Base-by-base conservation (phyloP, 2,113 vertebrate genomes). In the Hippocampus barbouri region DNA sequence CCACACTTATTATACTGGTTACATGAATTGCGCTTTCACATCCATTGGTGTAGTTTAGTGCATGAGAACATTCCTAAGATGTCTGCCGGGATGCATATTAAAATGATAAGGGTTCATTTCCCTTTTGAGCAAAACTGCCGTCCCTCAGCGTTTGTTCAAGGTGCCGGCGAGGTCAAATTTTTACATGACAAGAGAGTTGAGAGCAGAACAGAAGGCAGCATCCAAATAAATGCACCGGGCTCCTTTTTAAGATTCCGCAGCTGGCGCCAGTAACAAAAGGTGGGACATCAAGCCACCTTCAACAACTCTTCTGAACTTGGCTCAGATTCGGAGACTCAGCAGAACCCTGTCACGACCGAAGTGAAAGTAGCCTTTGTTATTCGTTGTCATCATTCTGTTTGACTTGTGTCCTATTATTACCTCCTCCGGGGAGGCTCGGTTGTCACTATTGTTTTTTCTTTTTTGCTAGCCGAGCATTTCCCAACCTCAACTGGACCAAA, bases 271-370 rank as follows among this genome's bases (percentile, higher is more conserved):
- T 51, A 69, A 61, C 71, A 72, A 75, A 75, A 79, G 72, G 78
- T 80, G 86, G 65, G 20, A 70, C 79, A 49, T 77, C 3, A 25
- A 78, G 80, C 77, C 79, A 87, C 82, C 86, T 86, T 89, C 85
- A 83, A 70, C 38, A 72, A 85, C 81, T 83, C 77, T 83, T 70
- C 83, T 85, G 78, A 77, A 80, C 84, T 87, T 68, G 63, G 67
- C 77, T 75, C 21, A 18, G 20, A 75, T 82, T 69, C 40, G 57
- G 70, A 79, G 80, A 62, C 60, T 87, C 84, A 83, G 87, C 85
- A 85, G 56, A 83, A 84, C 11, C 4, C 27, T 0, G 9, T 79
- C 71, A 75, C 65, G 60, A 57, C 69, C 76, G 49, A 63, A 67
- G 41, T 51, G n/a, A 71, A 73, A 77, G 47, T 63, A 30, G 70